Conservation (phyloP, 1,140 invertebrate species). For the Drosophila pallidifrons region DNA sequence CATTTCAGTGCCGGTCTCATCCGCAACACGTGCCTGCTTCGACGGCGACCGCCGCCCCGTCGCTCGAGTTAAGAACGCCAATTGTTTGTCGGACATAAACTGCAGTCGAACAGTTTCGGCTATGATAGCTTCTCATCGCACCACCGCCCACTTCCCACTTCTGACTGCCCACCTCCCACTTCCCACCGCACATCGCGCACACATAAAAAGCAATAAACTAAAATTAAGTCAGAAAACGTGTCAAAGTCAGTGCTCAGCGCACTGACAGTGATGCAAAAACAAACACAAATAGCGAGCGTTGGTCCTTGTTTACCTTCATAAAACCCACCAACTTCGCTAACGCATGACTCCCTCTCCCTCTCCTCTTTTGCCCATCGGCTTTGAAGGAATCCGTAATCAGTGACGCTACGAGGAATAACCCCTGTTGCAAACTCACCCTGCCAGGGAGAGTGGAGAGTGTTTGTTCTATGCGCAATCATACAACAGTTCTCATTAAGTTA, state of each 20-base stretch:
- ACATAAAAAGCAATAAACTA: conserved; percentile 81
- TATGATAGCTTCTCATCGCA: conserved; percentile 22
- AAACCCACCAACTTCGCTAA: conserved; percentile 35
- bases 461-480: not conserved
- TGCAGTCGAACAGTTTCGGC: conserved; percentile 42
- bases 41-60: conserved; percentile 18
- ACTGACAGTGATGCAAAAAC: conserved; percentile 79
- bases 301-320: conserved; percentile 76
- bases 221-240: conserved; percentile 84
- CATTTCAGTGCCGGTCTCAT: conserved; percentile 61
- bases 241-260: conserved; percentile 79
- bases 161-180: conserved; percentile 7
- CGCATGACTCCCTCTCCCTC: not conserved
- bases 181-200: conserved; percentile 32
- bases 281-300: conserved; percentile 77
- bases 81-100: conserved; percentile 64
- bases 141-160: conserved; percentile 20
- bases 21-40: conserved; percentile 74
- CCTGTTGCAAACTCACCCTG: not conserved
- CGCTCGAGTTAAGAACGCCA: conserved; percentile 41
- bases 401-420: conserved; percentile 9
- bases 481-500: conserved; percentile 8
- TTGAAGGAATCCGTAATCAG: conserved; percentile 18
- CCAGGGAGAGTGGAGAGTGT: not conserved
- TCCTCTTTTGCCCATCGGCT: conserved; percentile 12